Evolutionary conservation across 23 tunicate genomes (phyloP).

Genomic region (Botrylloides violaceus): DNA sequence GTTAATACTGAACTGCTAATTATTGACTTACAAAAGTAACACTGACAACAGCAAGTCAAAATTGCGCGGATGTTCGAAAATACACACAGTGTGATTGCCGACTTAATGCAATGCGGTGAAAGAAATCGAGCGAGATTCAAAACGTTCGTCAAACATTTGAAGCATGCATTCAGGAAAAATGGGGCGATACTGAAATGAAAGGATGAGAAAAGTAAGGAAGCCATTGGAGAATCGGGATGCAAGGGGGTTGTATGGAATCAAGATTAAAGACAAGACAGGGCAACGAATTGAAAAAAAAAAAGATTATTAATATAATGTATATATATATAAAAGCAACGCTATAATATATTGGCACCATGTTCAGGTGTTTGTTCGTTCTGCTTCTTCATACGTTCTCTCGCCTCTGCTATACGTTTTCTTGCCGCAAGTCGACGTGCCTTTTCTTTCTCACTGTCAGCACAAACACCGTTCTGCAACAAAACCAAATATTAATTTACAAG

Average conservation of each 20-base stretch:
- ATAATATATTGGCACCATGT: no score
- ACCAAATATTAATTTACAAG: no score
- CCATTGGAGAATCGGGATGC: background rate
- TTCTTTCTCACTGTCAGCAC: conserved; percentile 37
- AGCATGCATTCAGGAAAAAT: background rate
- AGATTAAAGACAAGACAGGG: background rate
- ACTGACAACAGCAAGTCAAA: background rate
- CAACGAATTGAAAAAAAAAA: no score
- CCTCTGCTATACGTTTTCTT: conserved; percentile 65
- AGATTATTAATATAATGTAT: no score
- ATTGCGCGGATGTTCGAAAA: background rate
- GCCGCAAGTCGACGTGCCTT: conserved; percentile 73
- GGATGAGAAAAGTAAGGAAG: background rate
- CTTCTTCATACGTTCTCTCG: conserved; percentile 20
- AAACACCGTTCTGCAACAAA: conserved; percentile 12
- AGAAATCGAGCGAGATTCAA: no score
- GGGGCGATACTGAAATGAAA: background rate
- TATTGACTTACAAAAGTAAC: background rate
- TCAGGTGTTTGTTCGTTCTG: background rate
- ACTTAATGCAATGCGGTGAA: background rate
- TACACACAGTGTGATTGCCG: background rate
- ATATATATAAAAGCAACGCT: no score
- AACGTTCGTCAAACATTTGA: background rate
- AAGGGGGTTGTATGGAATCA: background rate
- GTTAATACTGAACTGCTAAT: background rate